Percentiles rank a stretch among this genome's conserved stretches.
Evolutionary conservation across 2,797 vertebrate genomes (phyloP).

Genomic region (Gambelia wislizenii): DNA sequence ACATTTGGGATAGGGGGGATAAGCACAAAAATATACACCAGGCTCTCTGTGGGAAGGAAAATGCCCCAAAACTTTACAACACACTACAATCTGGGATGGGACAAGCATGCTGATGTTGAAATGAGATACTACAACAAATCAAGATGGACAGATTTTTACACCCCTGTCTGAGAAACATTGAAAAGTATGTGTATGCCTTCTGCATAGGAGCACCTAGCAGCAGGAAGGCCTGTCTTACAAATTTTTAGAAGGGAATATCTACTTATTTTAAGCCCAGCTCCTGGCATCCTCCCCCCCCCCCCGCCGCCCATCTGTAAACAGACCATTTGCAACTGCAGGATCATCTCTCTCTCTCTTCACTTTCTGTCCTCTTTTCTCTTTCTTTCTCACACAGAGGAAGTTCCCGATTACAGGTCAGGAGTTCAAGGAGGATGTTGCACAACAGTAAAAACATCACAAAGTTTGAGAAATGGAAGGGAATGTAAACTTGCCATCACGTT

Average conservation of each 20-base stretch:
- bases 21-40: no score
- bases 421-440: not conserved
- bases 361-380: no score
- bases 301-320: not conserved
- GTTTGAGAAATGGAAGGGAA: not conserved
- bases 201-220: not conserved
- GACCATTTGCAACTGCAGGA: not conserved
- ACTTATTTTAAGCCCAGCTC: not conserved
- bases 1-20: no score
- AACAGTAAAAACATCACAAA: not conserved
- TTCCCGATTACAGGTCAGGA: not conserved
- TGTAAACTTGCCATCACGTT: rapidly evolving
- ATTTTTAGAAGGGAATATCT: not conserved
- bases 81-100: no score
- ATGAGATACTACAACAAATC: not conserved
- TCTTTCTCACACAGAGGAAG: not conserved
- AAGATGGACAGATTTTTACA: not conserved
- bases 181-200: not conserved
- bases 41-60: no score
- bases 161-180: not conserved
- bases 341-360: not conserved
- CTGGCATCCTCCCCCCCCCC: no score
- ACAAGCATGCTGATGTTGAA: no score
- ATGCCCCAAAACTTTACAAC: no score
- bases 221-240: not conserved